A percentile compares a stretch with the other conserved stretches of the same genome.
These are phyloP conservation scores for Apaloderma vittatum DNA, from an alignment of 2,113 vertebrate species.

Conservation along the genomic window DNA sequence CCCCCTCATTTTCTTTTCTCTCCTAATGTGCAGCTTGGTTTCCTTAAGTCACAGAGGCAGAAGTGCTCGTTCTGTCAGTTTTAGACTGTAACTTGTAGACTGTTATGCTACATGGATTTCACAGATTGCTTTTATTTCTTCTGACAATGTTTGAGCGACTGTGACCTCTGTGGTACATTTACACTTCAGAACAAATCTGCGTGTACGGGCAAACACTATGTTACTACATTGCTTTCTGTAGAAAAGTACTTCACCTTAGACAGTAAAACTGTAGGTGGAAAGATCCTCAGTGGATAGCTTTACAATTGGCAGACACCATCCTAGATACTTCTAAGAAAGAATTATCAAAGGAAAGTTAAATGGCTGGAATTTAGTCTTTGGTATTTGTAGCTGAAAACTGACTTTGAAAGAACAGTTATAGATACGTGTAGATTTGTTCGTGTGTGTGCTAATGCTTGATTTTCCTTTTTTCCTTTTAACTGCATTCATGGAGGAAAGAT, in stretches of 20 bases:
- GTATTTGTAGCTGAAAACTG: conserved; percentile 4
- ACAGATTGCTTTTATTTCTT: conserved; percentile 29
- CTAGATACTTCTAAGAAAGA: neutral
- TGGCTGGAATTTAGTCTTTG: conserved; percentile 60
- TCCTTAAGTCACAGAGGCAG: conserved; percentile 38
- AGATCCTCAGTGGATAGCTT: conserved; percentile 32
- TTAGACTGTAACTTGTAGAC: conserved; percentile 49
- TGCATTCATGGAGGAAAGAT: conserved; percentile 60
- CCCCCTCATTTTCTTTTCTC: neutral
- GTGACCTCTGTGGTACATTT: conserved; percentile 44
- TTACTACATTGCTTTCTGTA: conserved; percentile 25
- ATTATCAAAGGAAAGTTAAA: conserved; percentile 31
- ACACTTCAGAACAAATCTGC: conserved; percentile 55
- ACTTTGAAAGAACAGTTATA: conserved; percentile 46
- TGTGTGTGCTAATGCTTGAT: neutral
- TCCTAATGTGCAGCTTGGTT: neutral
- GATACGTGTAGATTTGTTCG: conserved; percentile 22
- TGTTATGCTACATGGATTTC: conserved; percentile 59
- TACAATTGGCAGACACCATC: neutral
- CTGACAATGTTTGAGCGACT: neutral
- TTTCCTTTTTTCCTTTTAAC: conserved; percentile 37
- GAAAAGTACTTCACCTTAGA: conserved; percentile 17
- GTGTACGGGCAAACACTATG: neutral
- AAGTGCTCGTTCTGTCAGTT: conserved; percentile 1
- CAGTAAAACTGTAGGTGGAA: neutral